Evolutionary conservation across 2,888 invertebrate genomes (phyloP).

Genomic region (Diaperis boleti): DNA sequence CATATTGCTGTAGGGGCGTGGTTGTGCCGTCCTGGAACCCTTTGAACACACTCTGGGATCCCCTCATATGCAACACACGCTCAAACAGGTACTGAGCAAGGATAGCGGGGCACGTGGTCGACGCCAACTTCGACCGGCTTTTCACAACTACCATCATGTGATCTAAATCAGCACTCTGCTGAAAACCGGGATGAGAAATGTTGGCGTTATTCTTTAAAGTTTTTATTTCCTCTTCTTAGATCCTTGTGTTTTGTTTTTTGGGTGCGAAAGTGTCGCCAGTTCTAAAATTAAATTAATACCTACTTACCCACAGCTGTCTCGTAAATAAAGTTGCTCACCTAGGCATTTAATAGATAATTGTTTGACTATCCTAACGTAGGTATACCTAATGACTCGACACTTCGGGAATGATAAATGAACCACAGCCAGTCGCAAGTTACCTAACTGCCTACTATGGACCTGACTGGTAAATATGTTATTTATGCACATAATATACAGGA

Average conservation of each 20-base stretch:
- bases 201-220: neutral
- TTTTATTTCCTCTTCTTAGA: too few relatives aligned
- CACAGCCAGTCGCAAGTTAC: neutral
- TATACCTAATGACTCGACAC: neutral
- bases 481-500: too few relatives aligned
- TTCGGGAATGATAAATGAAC: neutral
- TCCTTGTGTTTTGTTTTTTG: too few relatives aligned
- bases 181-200: neutral
- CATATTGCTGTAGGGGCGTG: constrained; percentile 77
- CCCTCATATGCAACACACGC: constrained; percentile 49
- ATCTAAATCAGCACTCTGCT: neutral
- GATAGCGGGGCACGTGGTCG: constrained; percentile 5
- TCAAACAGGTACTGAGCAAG: constrained; percentile 48
- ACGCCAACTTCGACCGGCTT: constrained; percentile 7
- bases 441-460: too few relatives aligned
- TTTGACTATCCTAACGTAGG: constrained; percentile 1
- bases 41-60: constrained; percentile 55
- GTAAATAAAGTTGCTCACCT: constrained; percentile 21
- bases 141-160: neutral
- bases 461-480: too few relatives aligned
- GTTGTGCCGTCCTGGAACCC: constrained; percentile 59
- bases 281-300: constrained; percentile 16
- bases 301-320: constrained; percentile 4
- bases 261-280: neutral
- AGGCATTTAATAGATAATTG: constrained; percentile 15